Percentiles rank a stretch among this genome's conserved stretches.
These are phyloP conservation scores for Pandemis cinnamomeana DNA, from an alignment of 2,888 invertebrate genomes.

Conservation along the genomic window DNA sequence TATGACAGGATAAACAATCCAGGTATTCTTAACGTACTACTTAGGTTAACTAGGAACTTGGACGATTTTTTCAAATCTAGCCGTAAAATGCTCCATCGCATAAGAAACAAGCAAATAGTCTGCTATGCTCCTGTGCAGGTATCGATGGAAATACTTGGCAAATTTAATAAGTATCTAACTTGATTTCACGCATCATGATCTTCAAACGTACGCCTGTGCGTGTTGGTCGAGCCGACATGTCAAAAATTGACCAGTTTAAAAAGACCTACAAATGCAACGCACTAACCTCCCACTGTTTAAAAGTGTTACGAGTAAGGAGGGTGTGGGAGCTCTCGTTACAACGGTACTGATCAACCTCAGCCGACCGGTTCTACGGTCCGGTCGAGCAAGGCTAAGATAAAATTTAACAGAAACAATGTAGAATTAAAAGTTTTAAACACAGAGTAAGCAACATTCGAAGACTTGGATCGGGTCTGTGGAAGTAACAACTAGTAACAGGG, in stretches of 20 bases:
- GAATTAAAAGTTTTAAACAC: slow-evolving; percentile 34
- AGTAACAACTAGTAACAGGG: slow-evolving; percentile 22
- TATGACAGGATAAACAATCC: no score
- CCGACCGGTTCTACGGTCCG: slow-evolving; percentile 74
- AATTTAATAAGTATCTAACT: background rate
- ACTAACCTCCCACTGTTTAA: slow-evolving; percentile 6
- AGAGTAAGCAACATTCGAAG: slow-evolving; percentile 32
- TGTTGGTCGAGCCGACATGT: slow-evolving; percentile 43
- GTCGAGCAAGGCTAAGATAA: slow-evolving; percentile 66
- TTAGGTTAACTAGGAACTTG: background rate
- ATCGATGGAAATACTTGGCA: background rate
- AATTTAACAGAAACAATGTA: slow-evolving; percentile 44
- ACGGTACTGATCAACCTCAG: slow-evolving; percentile 60
- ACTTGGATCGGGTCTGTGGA: slow-evolving; percentile 9
- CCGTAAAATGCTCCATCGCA: no score
- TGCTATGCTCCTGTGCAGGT: background rate
- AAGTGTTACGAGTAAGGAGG: slow-evolving; percentile 12
- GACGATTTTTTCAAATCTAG: background rate
- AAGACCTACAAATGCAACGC: slow-evolving; percentile 42
- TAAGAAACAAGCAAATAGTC: background rate
- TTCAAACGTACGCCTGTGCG: slow-evolving; percentile 48
- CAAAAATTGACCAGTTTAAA: slow-evolving; percentile 47
- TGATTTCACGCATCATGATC: slow-evolving; percentile 44
- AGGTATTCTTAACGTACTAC: background rate
- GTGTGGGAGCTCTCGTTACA: slow-evolving; percentile 30